phyloP scores from a whole-genome alignment of 2,888 invertebrate species.

The Archips crataeganus region DNA sequence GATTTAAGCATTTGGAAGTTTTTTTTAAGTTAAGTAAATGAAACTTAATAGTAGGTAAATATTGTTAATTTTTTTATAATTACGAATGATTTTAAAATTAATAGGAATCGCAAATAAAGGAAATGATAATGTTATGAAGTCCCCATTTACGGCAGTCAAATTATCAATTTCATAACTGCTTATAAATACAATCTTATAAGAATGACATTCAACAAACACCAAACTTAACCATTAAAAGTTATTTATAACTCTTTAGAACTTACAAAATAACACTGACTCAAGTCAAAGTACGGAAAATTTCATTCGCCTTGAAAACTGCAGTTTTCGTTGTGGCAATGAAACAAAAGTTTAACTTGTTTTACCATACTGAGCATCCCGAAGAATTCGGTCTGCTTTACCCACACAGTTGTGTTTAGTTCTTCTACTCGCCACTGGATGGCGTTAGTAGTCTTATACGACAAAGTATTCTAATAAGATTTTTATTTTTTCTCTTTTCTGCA shows the following conservation, averaged over 20 bases:
- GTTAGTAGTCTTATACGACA: slow-evolving; percentile 45
- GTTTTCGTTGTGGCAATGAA: slow-evolving; percentile 30
- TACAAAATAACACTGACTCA: slow-evolving; percentile 10
- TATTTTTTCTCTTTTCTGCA: not conserved
- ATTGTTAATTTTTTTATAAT: too few species aligned
- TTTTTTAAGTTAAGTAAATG: too few species aligned
- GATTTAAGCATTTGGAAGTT: too few species aligned
- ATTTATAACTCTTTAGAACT: not conserved
- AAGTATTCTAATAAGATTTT: slow-evolving; percentile 36
- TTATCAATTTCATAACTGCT: too few species aligned
- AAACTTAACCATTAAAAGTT: not conserved
- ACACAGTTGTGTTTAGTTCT: slow-evolving; percentile 45
- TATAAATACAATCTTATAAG: not conserved
- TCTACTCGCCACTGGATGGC: slow-evolving; percentile 70
- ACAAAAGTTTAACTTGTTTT: slow-evolving; percentile 34
- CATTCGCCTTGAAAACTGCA: slow-evolving; percentile 5
- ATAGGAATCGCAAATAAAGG: too few species aligned
- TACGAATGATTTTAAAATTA: too few species aligned
- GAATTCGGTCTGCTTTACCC: slow-evolving; percentile 68
- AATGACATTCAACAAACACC: not conserved
- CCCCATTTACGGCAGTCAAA: too few species aligned
- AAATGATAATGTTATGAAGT: too few species aligned
- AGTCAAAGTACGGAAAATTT: slow-evolving; percentile 19
- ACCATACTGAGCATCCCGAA: slow-evolving; percentile 50
- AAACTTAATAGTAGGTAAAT: too few species aligned